Conservation (phyloP, 2,797 vertebrate genomes). For the Anguilla pacifica region DNA sequence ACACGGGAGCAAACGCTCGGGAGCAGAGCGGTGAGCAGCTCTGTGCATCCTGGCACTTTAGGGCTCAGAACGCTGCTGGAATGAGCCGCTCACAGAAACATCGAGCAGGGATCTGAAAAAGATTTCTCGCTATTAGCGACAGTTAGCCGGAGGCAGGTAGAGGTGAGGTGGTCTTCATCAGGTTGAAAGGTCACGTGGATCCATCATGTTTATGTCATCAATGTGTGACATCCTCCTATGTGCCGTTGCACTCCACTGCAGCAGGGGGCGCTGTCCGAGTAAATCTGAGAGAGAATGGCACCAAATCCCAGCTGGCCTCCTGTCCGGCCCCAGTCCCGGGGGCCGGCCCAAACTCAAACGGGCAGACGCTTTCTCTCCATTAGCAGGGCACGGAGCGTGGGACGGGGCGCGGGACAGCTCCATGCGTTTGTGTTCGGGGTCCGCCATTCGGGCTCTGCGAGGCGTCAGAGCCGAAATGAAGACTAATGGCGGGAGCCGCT, state of each 20-base stretch:
- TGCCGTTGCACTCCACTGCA: background rate
- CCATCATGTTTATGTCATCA: background rate
- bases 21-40: background rate
- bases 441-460: background rate
- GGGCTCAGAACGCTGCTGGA: too few species aligned
- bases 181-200: background rate
- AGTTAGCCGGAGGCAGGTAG: background rate
- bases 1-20: background rate
- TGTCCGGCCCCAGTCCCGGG: too few species aligned
- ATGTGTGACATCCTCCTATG: background rate
- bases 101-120: background rate
- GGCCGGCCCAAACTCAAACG: background rate
- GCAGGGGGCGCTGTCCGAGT: background rate
- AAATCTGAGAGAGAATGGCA: background rate
- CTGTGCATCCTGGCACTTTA: too few species aligned
- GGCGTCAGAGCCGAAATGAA: background rate
- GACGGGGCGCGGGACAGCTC: background rate
- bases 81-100: too few species aligned
- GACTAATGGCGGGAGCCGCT: background rate
- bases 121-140: background rate
- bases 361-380: constrained; percentile 13
- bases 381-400: background rate
- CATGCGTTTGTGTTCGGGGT: background rate
- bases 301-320: background rate
- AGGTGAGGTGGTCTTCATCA: background rate